Evolutionary conservation across 1,140 invertebrate genomes (phyloP).

Genomic region (Drosophila ananassae): DNA sequence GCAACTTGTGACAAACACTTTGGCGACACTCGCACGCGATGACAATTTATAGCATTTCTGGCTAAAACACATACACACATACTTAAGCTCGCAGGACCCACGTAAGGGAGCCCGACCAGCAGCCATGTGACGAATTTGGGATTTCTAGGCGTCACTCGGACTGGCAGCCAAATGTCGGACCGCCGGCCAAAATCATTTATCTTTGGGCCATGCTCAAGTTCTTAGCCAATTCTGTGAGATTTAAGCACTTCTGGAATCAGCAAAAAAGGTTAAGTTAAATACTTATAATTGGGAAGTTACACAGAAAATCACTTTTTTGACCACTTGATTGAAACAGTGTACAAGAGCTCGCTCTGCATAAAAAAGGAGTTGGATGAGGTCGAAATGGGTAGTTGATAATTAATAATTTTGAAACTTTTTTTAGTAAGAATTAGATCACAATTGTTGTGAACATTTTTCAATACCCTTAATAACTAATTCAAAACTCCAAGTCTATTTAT

Average conservation of each 20-base stretch:
- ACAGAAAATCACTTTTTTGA: too few relatives aligned
- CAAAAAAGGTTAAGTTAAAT: not conserved
- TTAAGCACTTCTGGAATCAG: constrained; percentile 26
- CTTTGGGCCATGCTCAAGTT: constrained; percentile 19
- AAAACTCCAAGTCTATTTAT: too few relatives aligned
- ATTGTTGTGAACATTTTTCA: too few relatives aligned
- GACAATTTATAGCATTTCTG: constrained; percentile 51
- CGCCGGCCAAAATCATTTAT: constrained; percentile 31
- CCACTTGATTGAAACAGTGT: too few relatives aligned
- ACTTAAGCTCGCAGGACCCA: constrained; percentile 20
- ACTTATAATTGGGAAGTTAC: not conserved
- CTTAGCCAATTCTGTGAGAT: constrained; percentile 24
- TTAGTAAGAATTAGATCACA: too few relatives aligned
- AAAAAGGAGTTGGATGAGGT: too few relatives aligned
- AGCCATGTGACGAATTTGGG: constrained; percentile 30
- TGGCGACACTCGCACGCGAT: constrained; percentile 43
- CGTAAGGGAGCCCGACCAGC: constrained; percentile 1
- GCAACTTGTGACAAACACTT: constrained; percentile 67
- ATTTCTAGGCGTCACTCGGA: constrained; percentile 40
- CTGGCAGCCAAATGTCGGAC: constrained; percentile 26
- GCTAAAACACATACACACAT: constrained; percentile 4
- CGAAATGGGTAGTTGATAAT: too few relatives aligned
- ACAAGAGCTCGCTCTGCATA: too few relatives aligned
- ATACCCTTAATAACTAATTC: too few relatives aligned
- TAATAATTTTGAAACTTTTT: too few relatives aligned